Evolutionary conservation across 2,797 vertebrate species (phyloP), one percentile per base, ranked within the genome.

Genomic region (Caiman crocodilus): DNA sequence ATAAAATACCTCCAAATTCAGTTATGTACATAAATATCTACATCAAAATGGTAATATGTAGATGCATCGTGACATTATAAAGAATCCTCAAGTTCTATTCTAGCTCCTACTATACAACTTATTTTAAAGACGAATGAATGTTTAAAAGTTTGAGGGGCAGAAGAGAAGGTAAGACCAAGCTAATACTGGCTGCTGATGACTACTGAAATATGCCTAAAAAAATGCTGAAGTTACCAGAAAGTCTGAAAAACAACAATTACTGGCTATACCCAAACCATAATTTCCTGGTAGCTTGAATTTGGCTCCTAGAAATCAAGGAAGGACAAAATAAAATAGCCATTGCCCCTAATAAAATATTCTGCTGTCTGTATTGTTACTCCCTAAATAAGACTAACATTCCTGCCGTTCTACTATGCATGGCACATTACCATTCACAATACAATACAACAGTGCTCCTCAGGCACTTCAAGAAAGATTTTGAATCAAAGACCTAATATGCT

Each of bases 351-450:
- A 84, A 90, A 85, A 83, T 75, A 94, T 12, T 76, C 35, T 81
- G 3, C 28, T 2, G 6, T n/a, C 79, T 3, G 1, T 42, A 91
- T n/a, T 69, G 21, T 65, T 35, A 84, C 71, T 84, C 85, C 59
- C 76, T 88, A 84, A 94, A 35, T 12, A 42, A 90, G 35, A 42
- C 4, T 14, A 93, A 91, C 87, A 88, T 88, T 86, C 65, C 83
- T 90, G 58, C 78, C 60, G 15, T 23, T 59, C 13, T 30, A 12
- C 25, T 58, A 75, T 0, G 1, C 42, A 50, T 75, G 94, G 74
- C 56, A 89, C 14, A 14, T 79, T 86, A 83, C 93, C 56, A 63
- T 14, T 71, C 32, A 71, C 30, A 82, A 20, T 8, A 71, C 30
- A 82, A 20, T 8, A 59, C 20, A 15, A 0, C 0, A 21, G 42